phyloP scores from a whole-genome alignment of 2,113 vertebrate species.

The Pangasianodon gigas region DNA sequence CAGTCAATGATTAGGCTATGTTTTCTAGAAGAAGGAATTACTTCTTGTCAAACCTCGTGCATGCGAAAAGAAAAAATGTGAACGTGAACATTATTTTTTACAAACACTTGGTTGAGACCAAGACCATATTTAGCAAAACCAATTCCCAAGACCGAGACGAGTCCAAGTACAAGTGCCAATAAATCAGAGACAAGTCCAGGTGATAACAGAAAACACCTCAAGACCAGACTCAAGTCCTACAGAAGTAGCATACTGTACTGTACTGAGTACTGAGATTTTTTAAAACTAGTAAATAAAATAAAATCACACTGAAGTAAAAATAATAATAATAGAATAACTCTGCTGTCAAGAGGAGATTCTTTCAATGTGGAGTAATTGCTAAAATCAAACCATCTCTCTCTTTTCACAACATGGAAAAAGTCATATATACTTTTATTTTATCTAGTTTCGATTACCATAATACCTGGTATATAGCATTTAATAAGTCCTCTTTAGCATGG shows the following conservation, averaged over 20 bases:
- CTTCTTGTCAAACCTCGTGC: not conserved
- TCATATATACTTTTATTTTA: not conserved
- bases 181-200: not conserved
- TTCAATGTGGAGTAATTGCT: too few relatives aligned
- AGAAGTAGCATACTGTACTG: too few relatives aligned
- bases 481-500: not conserved
- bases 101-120: not conserved
- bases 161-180: not conserved
- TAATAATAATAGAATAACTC: too few relatives aligned
- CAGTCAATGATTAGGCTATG: not conserved
- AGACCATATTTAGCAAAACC: not conserved
- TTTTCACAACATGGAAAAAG: too few relatives aligned
- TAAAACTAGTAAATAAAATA: too few relatives aligned
- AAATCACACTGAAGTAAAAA: too few relatives aligned
- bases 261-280: too few relatives aligned
- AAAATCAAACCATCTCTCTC: too few relatives aligned
- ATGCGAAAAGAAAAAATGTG: not conserved
- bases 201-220: too few relatives aligned
- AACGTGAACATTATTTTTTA: not conserved
- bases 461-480: not conserved
- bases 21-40: not conserved
- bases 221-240: too few relatives aligned
- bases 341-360: too few relatives aligned
- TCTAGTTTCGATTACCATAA: not conserved
- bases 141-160: not conserved